Evolutionary conservation across 2,888 invertebrate genomes (phyloP), one percentile per base, ranked within the genome.

Genomic region (Gortyna flavago): DNA sequence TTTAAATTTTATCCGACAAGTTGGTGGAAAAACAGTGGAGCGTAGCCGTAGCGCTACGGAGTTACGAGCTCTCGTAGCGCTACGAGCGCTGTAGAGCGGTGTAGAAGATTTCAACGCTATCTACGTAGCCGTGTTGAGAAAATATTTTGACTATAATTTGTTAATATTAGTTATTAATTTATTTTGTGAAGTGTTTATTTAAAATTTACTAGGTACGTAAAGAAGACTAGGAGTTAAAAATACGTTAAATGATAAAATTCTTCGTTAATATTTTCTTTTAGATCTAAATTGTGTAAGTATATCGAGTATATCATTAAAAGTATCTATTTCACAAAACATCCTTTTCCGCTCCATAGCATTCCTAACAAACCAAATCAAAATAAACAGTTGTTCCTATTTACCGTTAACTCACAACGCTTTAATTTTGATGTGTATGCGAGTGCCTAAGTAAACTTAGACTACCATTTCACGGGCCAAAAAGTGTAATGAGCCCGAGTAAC

Each of bases 81-180:
- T 83, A 85, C 76, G 69, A 78, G 69, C 67, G 54, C 32, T 35
- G 77, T n/a, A 69, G 44, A 59, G 69, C 48, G 18, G 72, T 71
- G 67, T 75, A 72, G 83, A 89, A 88, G 90, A 91, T 75, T 83
- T 91, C 88, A 90, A 91, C 90, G 91, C 72, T 81, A 72, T 79
- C 72, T 65, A 61, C 64, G 80, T n/a, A 44, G 59, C 51, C 32
- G 21, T 32, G 38, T 70, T 65, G 29, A 32, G 71, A 57, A 69
- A 81, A 65, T 69, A 71, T 80, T 65, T 65, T 72, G 57, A 41
- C n/a, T 44, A 51, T 32, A 57, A 3, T 9, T 67, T 73, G 51
- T 38, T 54, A 29, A 64, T 64, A 61, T 51, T 41, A 51, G 16
- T 35, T 74, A 29, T 57, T 18, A 16, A 38, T 65, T 64, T 11